Percentiles rank a stretch among this genome's conserved stretches.
phyloP scores from a whole-genome alignment of 2,113 vertebrate species.

The Antechinus flavipes region DNA sequence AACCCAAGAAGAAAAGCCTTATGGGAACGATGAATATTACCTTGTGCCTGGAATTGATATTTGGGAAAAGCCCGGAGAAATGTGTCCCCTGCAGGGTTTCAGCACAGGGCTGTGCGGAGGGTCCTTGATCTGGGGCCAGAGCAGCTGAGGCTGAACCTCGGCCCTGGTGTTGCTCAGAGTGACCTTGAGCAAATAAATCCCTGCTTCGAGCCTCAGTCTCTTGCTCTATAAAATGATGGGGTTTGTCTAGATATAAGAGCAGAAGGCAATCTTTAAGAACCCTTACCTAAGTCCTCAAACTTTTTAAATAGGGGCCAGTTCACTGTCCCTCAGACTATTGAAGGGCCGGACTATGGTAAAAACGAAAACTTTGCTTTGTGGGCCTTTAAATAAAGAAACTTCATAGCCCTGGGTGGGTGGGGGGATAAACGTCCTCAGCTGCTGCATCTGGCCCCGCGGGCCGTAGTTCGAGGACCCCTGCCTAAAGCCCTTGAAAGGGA shows the following conservation, averaged over 20 bases:
- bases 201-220: neutral
- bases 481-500: neutral
- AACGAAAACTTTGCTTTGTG: too few relatives aligned
- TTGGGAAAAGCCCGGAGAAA: neutral
- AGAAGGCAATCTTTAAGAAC: neutral
- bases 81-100: neutral
- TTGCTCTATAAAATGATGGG: neutral
- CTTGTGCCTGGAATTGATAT: neutral
- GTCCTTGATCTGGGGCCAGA: neutral
- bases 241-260: neutral
- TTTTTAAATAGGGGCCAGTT: too few relatives aligned
- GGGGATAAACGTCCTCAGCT: too few relatives aligned
- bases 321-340: too few relatives aligned
- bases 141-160: neutral
- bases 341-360: too few relatives aligned
- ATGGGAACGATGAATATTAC: conserved; percentile 2
- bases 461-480: neutral
- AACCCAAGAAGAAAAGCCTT: neutral
- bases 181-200: neutral
- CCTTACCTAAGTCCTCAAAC: neutral
- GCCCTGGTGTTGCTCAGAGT: neutral
- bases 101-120: neutral
- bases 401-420: too few relatives aligned
- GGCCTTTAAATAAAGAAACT: too few relatives aligned
- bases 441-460: too few relatives aligned